Evolutionary conservation across 2,113 vertebrate species (phyloP), one percentile per base, ranked within the genome.

Genomic region (Osmerus eperlanus): DNA sequence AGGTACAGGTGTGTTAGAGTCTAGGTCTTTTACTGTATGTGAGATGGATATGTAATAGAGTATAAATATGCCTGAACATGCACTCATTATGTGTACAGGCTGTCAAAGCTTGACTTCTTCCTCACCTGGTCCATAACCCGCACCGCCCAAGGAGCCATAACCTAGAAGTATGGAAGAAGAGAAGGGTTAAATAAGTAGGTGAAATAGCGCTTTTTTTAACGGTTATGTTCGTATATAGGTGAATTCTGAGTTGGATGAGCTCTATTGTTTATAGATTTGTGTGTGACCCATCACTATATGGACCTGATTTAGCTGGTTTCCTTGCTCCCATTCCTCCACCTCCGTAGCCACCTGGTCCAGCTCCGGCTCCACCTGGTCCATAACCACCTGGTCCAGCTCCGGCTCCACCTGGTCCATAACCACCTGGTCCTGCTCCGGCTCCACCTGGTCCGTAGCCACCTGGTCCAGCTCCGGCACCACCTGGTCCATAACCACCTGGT

Each of bases 261-360:
- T 47, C 0, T 47, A 15, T 56, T n/a, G 54, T 16, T 15, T 15
- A 56, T 16, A 56, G 54, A n/a, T 56, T 56, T n/a, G n/a, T 6
- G 54, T 15, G 15, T 56, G 15, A 56, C 54, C 5, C n/a, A 56
- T 56, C 54, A 56, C 5, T 56, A 70, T n/a, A 82, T 58, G 53
- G 67, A 82, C 88, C 87, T 74, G 87, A 81, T 86, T 89, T 89
- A 36, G 65, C 75, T 54, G 88, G 86, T 76, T 91, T 91, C 63
- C 78, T 75, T 84, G 83, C 71, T 29, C 79, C 78, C 65, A 55
- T 65, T 65, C 81, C 72, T 66, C 68, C 69, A 21, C 23, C 58
- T 21, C 18, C 21, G 5, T 36, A 23, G 5, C 84, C 84, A 63
- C 65, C 65, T 13, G 23, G 63, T 41, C 63, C 63, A 41, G 7